Conservation (phyloP, 35 echinoderm and acorn worm genomes). For the Chiridota heheva region DNA sequence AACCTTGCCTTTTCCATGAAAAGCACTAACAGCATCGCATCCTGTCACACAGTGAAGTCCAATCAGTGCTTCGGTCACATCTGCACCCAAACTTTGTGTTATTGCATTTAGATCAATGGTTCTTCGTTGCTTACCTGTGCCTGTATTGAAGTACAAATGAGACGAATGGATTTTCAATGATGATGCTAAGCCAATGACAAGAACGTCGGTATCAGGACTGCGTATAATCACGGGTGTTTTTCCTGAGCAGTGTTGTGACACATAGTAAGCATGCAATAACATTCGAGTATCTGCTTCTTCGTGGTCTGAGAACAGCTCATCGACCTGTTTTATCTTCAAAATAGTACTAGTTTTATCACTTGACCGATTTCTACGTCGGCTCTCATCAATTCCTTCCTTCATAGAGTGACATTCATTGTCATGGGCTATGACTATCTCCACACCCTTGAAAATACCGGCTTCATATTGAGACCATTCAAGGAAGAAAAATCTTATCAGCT, state of each 20-base stretch:
- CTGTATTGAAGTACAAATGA: not conserved
- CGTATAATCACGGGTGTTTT: not conserved
- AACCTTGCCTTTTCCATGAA: constrained; percentile 7
- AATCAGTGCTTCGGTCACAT: not conserved
- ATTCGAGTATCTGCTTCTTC: constrained; percentile 45
- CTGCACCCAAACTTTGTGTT: not conserved
- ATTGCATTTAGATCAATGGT: not conserved
- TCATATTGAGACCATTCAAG: too few relatives aligned
- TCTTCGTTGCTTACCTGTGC: not conserved
- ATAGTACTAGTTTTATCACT: too few relatives aligned
- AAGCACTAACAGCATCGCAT: not conserved
- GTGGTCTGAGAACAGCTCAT: constrained; percentile 20
- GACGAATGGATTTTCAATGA: not conserved
- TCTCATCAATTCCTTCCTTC: not conserved
- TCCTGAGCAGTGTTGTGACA: not conserved
- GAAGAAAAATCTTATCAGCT: too few relatives aligned
- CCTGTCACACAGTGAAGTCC: not conserved
- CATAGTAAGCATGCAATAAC: constrained; percentile 36
- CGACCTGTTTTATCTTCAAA: too few relatives aligned
- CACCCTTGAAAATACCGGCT: too few relatives aligned
- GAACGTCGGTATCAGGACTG: constrained; percentile 50
- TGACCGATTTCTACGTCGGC: too few relatives aligned
- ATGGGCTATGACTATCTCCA: too few relatives aligned
- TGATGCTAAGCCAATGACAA: constrained; percentile 15
- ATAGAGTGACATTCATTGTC: not conserved